Conservation (phyloP, 1,140 invertebrate genomes). For the Macrotrachela quadricornifera region DNA sequence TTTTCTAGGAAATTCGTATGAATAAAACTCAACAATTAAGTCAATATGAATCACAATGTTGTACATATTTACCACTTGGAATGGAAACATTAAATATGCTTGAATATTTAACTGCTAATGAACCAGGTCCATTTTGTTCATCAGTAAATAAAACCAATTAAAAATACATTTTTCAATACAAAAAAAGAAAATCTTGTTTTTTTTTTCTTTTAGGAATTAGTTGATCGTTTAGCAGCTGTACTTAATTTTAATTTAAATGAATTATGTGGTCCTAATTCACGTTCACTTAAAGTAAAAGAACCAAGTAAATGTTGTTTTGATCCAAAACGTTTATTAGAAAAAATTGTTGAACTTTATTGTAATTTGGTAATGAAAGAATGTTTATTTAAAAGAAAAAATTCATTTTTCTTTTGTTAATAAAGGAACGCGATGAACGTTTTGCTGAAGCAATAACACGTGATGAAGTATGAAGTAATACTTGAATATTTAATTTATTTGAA, state of each 20-base stretch:
- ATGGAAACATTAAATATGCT: slow-evolving; percentile 94
- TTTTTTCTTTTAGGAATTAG: slow-evolving; percentile 40
- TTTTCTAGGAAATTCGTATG: slow-evolving; percentile 45
- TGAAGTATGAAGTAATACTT: slow-evolving; percentile 30
- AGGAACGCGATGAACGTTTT: slow-evolving; percentile 57
- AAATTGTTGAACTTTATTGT: slow-evolving; percentile 83
- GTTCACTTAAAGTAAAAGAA: slow-evolving; percentile 82
- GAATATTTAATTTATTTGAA: neutral
- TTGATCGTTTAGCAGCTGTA: slow-evolving; percentile 81
- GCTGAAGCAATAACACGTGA: slow-evolving; percentile 65
- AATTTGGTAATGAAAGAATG: slow-evolving; percentile 39
- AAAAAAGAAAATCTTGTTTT: too few relatives aligned
- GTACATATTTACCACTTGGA: slow-evolving; percentile 77
- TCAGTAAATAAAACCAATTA: slow-evolving; percentile 33
- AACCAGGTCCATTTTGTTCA: slow-evolving; percentile 72
- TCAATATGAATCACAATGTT: slow-evolving; percentile 74
- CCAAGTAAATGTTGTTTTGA: slow-evolving; percentile 91
- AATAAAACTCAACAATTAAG: slow-evolving; percentile 51
- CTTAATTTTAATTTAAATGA: slow-evolving; percentile 89
- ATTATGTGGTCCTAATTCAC: slow-evolving; percentile 86
- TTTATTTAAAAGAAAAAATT: too few relatives aligned
- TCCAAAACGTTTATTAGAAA: slow-evolving; percentile 60
- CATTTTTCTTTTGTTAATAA: too few relatives aligned
- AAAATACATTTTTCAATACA: neutral
- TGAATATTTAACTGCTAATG: slow-evolving; percentile 78